Conservation (phyloP, 2,888 invertebrate genomes). For the Macrosoma leucophasiata region DNA sequence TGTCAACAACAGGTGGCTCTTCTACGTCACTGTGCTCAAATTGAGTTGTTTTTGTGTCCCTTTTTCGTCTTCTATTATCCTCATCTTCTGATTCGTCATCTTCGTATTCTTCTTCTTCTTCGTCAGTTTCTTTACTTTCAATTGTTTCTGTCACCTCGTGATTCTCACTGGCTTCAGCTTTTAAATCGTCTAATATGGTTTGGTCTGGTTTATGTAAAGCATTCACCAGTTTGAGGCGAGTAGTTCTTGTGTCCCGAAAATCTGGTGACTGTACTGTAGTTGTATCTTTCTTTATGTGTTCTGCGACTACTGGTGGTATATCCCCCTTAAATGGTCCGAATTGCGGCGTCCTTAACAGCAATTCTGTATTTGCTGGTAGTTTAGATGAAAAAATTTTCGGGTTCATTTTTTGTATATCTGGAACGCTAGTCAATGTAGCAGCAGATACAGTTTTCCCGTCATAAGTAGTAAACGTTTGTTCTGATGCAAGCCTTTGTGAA, state of each 20-base stretch:
- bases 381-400: slow-evolving; percentile 59
- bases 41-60: slow-evolving; percentile 51
- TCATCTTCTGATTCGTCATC: slow-evolving; percentile 31
- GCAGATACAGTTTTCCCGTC: slow-evolving; percentile 86
- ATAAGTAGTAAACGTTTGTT: slow-evolving; percentile 79
- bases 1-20: slow-evolving; percentile 31
- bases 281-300: slow-evolving; percentile 35
- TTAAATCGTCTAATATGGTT: slow-evolving; percentile 35
- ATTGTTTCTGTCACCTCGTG: slow-evolving; percentile 30
- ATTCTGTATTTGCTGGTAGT: slow-evolving; percentile 65
- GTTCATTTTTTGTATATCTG: slow-evolving; percentile 51
- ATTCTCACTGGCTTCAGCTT: slow-evolving; percentile 42
- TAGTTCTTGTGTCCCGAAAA: slow-evolving; percentile 33
- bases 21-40: slow-evolving; percentile 47
- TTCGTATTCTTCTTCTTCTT: slow-evolving; percentile 33
- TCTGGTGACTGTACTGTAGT: slow-evolving; percentile 21
- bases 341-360: slow-evolving; percentile 81
- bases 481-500: slow-evolving; percentile 53
- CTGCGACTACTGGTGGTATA: slow-evolving; percentile 70
- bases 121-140: slow-evolving; percentile 27
- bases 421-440: slow-evolving; percentile 74
- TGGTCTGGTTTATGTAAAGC: slow-evolving; percentile 31
- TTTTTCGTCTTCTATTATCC: slow-evolving; percentile 31
- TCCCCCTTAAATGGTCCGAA: slow-evolving; percentile 85
- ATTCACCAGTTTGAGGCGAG: slow-evolving; percentile 60